Percentiles rank a stretch among this genome's conserved stretches.
phyloP scores from a whole-genome alignment of 2,113 vertebrate species.

The Polypterus bichir region DNA sequence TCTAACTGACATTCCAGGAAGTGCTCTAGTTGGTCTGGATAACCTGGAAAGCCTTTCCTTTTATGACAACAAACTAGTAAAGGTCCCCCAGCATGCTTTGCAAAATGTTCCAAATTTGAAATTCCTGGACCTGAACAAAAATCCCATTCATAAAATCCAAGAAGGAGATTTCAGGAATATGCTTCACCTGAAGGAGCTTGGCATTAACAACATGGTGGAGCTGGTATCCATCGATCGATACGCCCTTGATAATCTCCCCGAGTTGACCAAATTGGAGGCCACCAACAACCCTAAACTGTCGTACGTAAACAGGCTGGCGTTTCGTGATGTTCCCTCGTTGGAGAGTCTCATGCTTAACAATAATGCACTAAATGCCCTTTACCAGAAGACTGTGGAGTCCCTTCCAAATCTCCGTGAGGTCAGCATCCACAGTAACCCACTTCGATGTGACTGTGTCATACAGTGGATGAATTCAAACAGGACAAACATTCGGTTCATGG shows the following conservation, averaged over 20 bases:
- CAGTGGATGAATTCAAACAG: conserved; percentile 89
- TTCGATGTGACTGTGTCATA: conserved; percentile 88
- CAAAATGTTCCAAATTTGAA: conserved; percentile 90
- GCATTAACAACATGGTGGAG: conserved; percentile 94
- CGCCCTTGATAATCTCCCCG: conserved; percentile 85
- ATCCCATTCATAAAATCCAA: conserved; percentile 84
- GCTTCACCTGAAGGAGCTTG: conserved; percentile 84
- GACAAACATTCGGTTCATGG: conserved; percentile 90
- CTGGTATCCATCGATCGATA: conserved; percentile 79
- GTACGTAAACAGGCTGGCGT: conserved; percentile 76
- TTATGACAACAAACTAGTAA: conserved; percentile 83
- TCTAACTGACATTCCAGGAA: conserved; percentile 83
- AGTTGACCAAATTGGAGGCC: conserved; percentile 89
- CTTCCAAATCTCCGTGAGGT: conserved; percentile 89
- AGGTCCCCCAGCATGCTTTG: conserved; percentile 81
- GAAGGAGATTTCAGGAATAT: conserved; percentile 93
- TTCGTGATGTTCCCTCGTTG: conserved; percentile 81
- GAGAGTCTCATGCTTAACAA: conserved; percentile 96
- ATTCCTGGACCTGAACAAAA: conserved; percentile 96
- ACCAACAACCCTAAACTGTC: conserved; percentile 94
- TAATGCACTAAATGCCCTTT: conserved; percentile 82
- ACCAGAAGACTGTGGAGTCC: conserved; percentile 75
- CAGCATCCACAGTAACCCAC: conserved; percentile 88
- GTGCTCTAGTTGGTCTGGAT: conserved; percentile 88
- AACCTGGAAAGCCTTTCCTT: conserved; percentile 94